Percentiles rank a stretch among this genome's conserved stretches.
Evolutionary conservation across 1,140 invertebrate genomes (phyloP).

Genomic region (Calliopsis andreniformis): DNA sequence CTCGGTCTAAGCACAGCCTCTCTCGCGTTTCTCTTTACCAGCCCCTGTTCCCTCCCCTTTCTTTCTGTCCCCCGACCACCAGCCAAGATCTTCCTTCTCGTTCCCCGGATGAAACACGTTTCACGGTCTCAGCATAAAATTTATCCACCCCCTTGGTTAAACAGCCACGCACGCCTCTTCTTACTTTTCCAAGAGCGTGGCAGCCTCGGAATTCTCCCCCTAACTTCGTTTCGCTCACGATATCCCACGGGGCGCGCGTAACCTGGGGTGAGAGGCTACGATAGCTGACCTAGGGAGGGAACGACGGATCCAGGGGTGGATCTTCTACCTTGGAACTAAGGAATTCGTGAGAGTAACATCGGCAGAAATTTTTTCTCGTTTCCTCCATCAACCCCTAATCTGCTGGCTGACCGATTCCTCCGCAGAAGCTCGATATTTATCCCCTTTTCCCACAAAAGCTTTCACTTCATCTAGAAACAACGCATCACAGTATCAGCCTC

Average conservation of each 20-base stretch:
- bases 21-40: constrained; percentile 61
- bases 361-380: background rate
- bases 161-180: constrained; percentile 74
- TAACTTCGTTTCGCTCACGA: constrained; percentile 59
- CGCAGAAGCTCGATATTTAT: too few relatives aligned
- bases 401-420: too few relatives aligned
- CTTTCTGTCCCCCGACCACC: constrained; percentile 13
- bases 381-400: too few relatives aligned
- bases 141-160: constrained; percentile 78
- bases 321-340: background rate
- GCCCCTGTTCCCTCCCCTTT: constrained; percentile 27
- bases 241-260: constrained; percentile 54
- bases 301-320: background rate
- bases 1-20: constrained; percentile 63
- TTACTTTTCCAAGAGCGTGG: constrained; percentile 59
- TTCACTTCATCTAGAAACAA: too few relatives aligned
- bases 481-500: too few relatives aligned
- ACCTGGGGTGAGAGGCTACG: background rate
- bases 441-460: too few relatives aligned
- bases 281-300: constrained; percentile 18
- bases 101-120: constrained; percentile 73
- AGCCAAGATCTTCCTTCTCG: constrained; percentile 62
- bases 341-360: background rate
- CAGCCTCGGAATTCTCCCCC: constrained; percentile 39
- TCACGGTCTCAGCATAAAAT: constrained; percentile 77